Base-by-base conservation (phyloP, 1,140 invertebrate species). In the Nylanderia fulva region DNA sequence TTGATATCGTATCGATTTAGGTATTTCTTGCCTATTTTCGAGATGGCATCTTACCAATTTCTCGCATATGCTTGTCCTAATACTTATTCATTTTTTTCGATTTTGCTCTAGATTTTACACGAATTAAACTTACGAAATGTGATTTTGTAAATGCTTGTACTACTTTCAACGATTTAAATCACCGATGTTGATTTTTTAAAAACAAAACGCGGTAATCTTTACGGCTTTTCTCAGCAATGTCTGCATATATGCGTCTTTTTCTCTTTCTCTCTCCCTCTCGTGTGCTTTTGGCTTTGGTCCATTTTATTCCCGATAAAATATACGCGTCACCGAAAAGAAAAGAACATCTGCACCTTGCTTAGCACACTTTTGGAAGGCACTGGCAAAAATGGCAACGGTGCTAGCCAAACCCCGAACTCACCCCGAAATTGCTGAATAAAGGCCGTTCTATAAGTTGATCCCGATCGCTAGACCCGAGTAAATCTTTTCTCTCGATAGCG, bases 251-350 rank as follows among this genome's bases (percentile, higher is more conserved):
- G 15, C 21, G 1, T 33, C 29, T 33, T 3, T 33, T 3, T 33
- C 3, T 33, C 3, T 33, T 3, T 33, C 29, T 33, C 3, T 33
- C 29, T 33, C 29, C 3, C 29, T 33, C 29, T 27, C 8, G 79
- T 42, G 18, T 18, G n/a, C n/a, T n/a, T n/a, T 88, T 89, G 88
- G 88, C 87, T 27, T n/a, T 18, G 42, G n/a, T 89, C 87, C 88
- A 89, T 86, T 88, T 88, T 88, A 86, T 83, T 86, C 72, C 68
- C 66, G 66, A 84, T 88, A 88, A 77, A 68, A 86, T 88, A 88
- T 85, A 76, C 24, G 71, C 84, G 36, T 27, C 36, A 52, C 27
- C n/a, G 18, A 66, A 66, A 72, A 83, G 75, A 83, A 76, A 71
- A 52, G 60, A 45, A 58, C 52, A 66, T 80, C 21, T 18, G 66